These are phyloP conservation scores for Ennomos quercinarius DNA, from an alignment of 2,888 invertebrate species.

Conservation along the genomic window DNA sequence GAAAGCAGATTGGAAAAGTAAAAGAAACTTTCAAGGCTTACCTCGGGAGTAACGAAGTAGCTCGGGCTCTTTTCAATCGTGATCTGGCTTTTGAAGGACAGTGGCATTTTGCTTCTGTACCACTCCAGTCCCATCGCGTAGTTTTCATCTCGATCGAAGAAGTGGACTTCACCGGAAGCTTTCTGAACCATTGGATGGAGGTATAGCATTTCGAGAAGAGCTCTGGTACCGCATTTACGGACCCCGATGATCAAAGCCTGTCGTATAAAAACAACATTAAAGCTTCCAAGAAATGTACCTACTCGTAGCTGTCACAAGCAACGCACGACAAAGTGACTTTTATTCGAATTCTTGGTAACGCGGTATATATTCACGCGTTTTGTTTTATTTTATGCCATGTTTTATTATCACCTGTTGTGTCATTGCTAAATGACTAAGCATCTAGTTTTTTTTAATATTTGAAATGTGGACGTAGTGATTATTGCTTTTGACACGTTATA, in stretches of 20 bases:
- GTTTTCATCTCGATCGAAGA: conserved; percentile 98
- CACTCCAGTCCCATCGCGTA: conserved; percentile 97
- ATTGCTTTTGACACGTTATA: neutral
- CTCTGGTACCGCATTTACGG: conserved; percentile 98
- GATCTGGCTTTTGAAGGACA: conserved; percentile 95
- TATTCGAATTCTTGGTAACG: conserved; percentile 24
- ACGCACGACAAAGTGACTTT: conserved; percentile 30
- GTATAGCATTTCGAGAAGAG: conserved; percentile 97
- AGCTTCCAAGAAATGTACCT: conserved; percentile 23
- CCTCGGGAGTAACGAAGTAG: conserved; percentile 98
- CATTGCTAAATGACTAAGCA: conserved; percentile 8
- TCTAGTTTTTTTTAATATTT: neutral
- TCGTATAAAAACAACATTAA: conserved; percentile 35
- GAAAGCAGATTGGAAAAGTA: conserved; percentile 34
- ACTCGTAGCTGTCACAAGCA: conserved; percentile 25
- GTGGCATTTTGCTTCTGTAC: conserved; percentile 98
- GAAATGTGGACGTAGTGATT: neutral
- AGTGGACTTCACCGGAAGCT: conserved; percentile 97
- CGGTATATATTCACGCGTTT: conserved; percentile 21
- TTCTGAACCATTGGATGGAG: conserved; percentile 97
- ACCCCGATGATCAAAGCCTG: conserved; percentile 97
- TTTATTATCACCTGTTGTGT: conserved; percentile 12
- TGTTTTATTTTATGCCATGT: conserved; percentile 18
- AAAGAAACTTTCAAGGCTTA: conserved; percentile 69
- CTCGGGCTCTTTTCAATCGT: conserved; percentile 99